phyloP scores from a whole-genome alignment of 2,113 vertebrate genomes.

The Carettochelys insculpta region DNA sequence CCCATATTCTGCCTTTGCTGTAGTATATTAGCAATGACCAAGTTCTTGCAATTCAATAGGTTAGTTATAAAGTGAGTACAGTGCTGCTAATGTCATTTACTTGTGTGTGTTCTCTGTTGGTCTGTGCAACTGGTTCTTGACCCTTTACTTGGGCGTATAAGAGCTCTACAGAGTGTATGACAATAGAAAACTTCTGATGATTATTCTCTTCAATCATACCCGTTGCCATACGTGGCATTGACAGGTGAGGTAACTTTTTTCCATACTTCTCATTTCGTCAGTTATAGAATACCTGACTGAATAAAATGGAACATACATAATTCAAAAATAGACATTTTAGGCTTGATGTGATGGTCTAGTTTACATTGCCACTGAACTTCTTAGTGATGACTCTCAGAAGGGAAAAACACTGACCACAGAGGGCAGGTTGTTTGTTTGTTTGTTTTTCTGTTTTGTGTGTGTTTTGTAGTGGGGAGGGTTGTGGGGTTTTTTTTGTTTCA shows the following conservation, averaged over 20 bases:
- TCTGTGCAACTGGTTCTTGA: not conserved
- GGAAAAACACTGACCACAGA: not conserved
- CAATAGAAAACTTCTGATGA: not conserved
- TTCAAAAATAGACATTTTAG: not conserved
- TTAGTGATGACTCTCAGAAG: not conserved
- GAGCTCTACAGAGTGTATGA: not conserved
- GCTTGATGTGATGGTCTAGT: not conserved
- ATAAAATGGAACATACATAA: not conserved
- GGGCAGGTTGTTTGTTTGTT: not conserved
- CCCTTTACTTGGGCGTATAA: fast-evolving
- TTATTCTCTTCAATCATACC: not conserved
- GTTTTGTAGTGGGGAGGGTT: too few species aligned
- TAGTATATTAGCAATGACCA: too few species aligned
- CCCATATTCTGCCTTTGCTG: too few species aligned
- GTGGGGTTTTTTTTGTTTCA: not conserved
- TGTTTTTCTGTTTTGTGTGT: too few species aligned
- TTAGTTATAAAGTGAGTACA: not conserved
- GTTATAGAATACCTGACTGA: not conserved
- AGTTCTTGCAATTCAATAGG: too few species aligned
- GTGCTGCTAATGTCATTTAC: not conserved
- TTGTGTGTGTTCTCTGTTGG: not conserved
- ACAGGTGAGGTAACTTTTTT: not conserved
- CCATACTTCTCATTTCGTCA: not conserved
- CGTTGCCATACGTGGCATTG: not conserved
- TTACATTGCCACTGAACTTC: not conserved